Percentiles rank a stretch among this genome's conserved stretches.
Evolutionary conservation across 1,140 invertebrate species (phyloP).

Genomic region (Brachionus rubens): DNA sequence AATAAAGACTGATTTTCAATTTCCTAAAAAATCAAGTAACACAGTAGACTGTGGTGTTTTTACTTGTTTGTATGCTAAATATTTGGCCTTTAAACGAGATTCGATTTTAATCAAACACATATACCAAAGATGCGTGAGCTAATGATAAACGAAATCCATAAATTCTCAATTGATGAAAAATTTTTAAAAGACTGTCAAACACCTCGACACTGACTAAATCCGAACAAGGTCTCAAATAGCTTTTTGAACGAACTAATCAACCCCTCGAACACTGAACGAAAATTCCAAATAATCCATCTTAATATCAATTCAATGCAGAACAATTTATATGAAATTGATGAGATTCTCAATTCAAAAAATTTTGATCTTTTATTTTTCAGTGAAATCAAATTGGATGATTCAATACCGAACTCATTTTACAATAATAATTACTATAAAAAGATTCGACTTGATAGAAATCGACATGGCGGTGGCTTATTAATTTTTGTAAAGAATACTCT

Average conservation of each 20-base stretch:
- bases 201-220: background rate
- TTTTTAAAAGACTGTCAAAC: background rate
- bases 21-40: background rate
- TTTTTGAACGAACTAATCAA: background rate
- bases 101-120: background rate
- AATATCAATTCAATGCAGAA: background rate
- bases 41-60: too few relatives aligned
- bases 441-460: background rate
- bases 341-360: background rate
- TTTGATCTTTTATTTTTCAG: background rate
- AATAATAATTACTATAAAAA: background rate
- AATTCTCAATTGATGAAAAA: background rate
- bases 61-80: too few relatives aligned
- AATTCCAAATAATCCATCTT: background rate
- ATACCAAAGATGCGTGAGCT: background rate
- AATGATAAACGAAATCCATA: background rate
- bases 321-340: too few relatives aligned
- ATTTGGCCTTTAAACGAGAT: background rate
- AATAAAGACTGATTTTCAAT: background rate
- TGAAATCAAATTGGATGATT: background rate
- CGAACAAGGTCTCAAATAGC: background rate
- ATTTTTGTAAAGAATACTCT: background rate
- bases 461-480: background rate
- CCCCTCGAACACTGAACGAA: background rate
- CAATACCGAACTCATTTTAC: too few relatives aligned